Conservation (phyloP, 2,113 vertebrate genomes). For the Ameiurus melas region DNA sequence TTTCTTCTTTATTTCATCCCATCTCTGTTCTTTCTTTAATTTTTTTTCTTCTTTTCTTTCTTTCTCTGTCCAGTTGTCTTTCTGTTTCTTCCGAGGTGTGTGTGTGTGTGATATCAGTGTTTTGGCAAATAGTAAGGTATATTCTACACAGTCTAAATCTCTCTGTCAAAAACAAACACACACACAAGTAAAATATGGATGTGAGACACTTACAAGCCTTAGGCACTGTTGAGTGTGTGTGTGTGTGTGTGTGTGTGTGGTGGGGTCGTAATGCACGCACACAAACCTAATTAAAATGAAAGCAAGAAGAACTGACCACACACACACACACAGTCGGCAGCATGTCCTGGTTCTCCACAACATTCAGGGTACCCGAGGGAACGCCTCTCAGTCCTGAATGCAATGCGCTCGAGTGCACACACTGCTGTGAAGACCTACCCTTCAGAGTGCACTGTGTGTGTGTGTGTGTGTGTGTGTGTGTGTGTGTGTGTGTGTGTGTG, state of each 20-base stretch:
- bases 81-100: not conserved
- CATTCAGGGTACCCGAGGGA: not conserved
- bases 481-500: no score
- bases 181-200: not conserved
- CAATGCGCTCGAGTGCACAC: not conserved
- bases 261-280: not conserved
- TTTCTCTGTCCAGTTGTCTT: not conserved
- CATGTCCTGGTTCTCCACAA: not conserved
- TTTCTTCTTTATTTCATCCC: no score
- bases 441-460: not conserved
- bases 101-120: not conserved
- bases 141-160: not conserved
- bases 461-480: not conserved
- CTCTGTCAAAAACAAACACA: no score
- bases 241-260: not conserved
- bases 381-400: not conserved
- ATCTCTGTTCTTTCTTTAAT: no score
- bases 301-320: not conserved
- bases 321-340: not conserved
- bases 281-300: slow-evolving; percentile 1
- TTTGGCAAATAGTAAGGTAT: not conserved
- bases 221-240: not conserved
- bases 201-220: not conserved
- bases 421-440: not conserved
- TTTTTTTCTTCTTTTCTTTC: not conserved